phyloP scores from a whole-genome alignment of 2,888 invertebrate genomes.

The Germaria angustata region DNA sequence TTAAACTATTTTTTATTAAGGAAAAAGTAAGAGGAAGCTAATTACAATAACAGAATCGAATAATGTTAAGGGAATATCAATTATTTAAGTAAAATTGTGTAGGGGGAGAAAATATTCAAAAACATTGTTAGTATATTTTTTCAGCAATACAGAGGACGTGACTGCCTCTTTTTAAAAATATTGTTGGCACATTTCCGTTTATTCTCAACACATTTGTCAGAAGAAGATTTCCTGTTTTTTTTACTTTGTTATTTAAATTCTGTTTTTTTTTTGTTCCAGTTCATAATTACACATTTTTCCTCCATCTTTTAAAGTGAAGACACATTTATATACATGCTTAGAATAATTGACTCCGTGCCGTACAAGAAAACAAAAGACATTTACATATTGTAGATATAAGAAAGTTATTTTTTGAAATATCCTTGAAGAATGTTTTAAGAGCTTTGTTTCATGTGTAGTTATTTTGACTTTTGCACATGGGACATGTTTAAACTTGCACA shows the following conservation, averaged over 20 bases:
- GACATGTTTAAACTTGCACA: slow-evolving; percentile 15
- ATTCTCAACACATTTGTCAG: slow-evolving; percentile 35
- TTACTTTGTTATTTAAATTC: slow-evolving; percentile 23
- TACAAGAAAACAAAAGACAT: neutral
- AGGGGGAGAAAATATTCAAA: too few relatives aligned
- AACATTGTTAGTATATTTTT: neutral
- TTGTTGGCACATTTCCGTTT: slow-evolving; percentile 38
- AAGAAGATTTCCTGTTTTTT: slow-evolving; percentile 20
- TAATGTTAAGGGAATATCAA: too few relatives aligned
- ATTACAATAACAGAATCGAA: too few relatives aligned
- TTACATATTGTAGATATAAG: neutral
- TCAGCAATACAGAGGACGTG: neutral
- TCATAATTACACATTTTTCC: slow-evolving; percentile 19
- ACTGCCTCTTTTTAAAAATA: slow-evolving; percentile 11
- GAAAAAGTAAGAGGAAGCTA: too few relatives aligned
- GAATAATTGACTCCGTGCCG: neutral
- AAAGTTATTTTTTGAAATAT: slow-evolving; percentile 26
- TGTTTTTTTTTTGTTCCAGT: neutral
- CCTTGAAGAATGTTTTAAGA: slow-evolving; percentile 29
- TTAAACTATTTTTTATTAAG: too few relatives aligned
- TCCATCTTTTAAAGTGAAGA: neutral
- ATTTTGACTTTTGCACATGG: slow-evolving; percentile 31
- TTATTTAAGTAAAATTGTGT: too few relatives aligned
- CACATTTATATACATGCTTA: neutral
- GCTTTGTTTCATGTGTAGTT: slow-evolving; percentile 22